Conservation (phyloP, 2,797 vertebrate genomes). For the Gymnoscopelus microlampas region DNA sequence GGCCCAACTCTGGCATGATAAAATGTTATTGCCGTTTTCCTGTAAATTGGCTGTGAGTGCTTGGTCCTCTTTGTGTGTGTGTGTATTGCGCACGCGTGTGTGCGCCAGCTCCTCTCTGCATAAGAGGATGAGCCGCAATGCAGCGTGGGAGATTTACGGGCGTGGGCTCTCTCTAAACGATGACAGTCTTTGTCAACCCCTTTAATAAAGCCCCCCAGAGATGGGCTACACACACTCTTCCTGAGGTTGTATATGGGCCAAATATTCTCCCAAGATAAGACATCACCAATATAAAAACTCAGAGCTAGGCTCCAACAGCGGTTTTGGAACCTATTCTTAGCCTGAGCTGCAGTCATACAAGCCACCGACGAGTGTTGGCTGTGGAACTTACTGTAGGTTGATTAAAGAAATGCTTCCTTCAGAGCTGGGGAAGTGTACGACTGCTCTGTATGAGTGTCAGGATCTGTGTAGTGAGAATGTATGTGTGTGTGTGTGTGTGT, state of each 20-base stretch:
- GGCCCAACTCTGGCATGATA: slow-evolving; percentile 91
- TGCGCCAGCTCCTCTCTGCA: slow-evolving; percentile 84
- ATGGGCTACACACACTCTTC: neutral
- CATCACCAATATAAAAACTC: slow-evolving; percentile 36
- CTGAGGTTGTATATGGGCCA: slow-evolving; percentile 30
- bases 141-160: slow-evolving; percentile 91
- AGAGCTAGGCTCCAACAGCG: neutral
- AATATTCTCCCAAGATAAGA: slow-evolving; percentile 28
- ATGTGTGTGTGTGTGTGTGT: neutral
- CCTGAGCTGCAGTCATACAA: slow-evolving; percentile 17
- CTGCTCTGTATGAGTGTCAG: neutral
- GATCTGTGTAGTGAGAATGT: neutral
- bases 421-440: slow-evolving; percentile 53
- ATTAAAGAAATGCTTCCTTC: slow-evolving; percentile 55
- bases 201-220: slow-evolving; percentile 89
- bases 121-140: slow-evolving; percentile 85
- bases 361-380: neutral
- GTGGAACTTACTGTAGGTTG: slow-evolving; percentile 34
- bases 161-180: slow-evolving; percentile 90
- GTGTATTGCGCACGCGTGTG: slow-evolving; percentile 18
- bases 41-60: slow-evolving; percentile 93
- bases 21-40: slow-evolving; percentile 93
- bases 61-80: slow-evolving; percentile 46
- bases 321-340: slow-evolving; percentile 14
- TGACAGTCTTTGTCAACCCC: slow-evolving; percentile 93